phyloP scores from a whole-genome alignment of 2,113 vertebrate species.

The Platysternon megacephalum region DNA sequence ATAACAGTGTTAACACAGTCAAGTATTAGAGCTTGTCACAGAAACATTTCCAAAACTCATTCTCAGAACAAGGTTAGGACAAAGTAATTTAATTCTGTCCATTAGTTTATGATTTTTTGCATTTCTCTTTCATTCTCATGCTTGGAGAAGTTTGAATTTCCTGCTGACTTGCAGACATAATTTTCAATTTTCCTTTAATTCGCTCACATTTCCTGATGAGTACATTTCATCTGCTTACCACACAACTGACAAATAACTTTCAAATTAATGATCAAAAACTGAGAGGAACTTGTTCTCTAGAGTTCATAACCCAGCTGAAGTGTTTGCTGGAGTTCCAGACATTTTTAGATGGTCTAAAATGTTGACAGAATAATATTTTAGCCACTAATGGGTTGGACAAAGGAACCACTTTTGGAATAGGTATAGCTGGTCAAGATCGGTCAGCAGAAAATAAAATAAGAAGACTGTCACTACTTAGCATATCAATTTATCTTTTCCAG shows the following conservation, averaged over 20 bases:
- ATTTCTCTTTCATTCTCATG: background rate
- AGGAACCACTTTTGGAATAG: background rate
- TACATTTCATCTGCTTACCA: slow-evolving; percentile 25
- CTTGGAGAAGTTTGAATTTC: background rate
- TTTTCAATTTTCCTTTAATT: slow-evolving; percentile 26
- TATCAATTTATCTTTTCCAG: background rate
- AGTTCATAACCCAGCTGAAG: slow-evolving; percentile 17
- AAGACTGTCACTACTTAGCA: background rate
- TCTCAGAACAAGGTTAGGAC: background rate
- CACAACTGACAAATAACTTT: slow-evolving; percentile 18
- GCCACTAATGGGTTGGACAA: background rate
- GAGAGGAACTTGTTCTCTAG: background rate
- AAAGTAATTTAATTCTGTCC: rapidly evolving
- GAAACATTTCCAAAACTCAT: background rate
- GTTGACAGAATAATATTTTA: background rate
- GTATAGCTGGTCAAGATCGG: background rate
- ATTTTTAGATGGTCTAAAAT: slow-evolving; percentile 15
- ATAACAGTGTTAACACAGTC: background rate
- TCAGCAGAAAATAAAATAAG: background rate
- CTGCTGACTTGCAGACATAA: background rate
- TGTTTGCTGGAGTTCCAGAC: background rate
- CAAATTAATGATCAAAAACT: slow-evolving; percentile 56
- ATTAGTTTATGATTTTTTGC: rapidly evolving
- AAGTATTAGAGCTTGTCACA: background rate
- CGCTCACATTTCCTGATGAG: slow-evolving; percentile 19